These are phyloP conservation scores for Prunella strophiata DNA, from an alignment of 2,797 vertebrate species.

Conservation along the genomic window DNA sequence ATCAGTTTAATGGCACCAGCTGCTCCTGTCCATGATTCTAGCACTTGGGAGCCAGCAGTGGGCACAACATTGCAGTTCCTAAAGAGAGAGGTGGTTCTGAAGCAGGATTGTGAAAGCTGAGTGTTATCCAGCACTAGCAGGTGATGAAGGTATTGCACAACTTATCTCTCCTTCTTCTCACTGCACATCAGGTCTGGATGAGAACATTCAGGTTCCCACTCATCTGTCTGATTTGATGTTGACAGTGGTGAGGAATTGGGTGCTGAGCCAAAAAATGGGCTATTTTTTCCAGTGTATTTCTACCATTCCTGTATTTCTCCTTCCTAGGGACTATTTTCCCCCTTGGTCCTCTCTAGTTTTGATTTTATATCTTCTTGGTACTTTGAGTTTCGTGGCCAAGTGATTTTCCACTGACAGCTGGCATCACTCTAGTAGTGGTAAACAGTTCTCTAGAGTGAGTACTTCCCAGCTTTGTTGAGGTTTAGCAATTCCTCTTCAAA, in stretches of 20 bases:
- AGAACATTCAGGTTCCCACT: background rate
- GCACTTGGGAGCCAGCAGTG: background rate
- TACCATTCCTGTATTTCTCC: background rate
- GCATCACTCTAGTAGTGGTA: background rate
- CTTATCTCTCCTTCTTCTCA: background rate
- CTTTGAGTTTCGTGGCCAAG: background rate
- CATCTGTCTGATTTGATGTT: background rate
- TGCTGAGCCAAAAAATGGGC: background rate
- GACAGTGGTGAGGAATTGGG: background rate
- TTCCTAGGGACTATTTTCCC: background rate
- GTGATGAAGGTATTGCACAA: background rate
- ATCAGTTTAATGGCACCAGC: background rate
- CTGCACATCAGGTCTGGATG: background rate
- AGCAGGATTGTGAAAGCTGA: background rate
- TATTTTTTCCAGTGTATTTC: background rate
- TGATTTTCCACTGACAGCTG: background rate
- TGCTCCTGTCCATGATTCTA: background rate
- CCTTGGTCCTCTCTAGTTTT: background rate
- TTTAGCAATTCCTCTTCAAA: slow-evolving; percentile 34
- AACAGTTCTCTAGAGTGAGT: background rate
- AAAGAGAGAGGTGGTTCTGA: background rate
- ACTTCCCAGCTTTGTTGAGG: background rate
- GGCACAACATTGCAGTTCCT: background rate
- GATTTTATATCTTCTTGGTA: background rate
- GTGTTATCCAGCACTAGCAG: background rate